phyloP scores from a whole-genome alignment of 1,140 invertebrate genomes.

The Formica selysi region DNA sequence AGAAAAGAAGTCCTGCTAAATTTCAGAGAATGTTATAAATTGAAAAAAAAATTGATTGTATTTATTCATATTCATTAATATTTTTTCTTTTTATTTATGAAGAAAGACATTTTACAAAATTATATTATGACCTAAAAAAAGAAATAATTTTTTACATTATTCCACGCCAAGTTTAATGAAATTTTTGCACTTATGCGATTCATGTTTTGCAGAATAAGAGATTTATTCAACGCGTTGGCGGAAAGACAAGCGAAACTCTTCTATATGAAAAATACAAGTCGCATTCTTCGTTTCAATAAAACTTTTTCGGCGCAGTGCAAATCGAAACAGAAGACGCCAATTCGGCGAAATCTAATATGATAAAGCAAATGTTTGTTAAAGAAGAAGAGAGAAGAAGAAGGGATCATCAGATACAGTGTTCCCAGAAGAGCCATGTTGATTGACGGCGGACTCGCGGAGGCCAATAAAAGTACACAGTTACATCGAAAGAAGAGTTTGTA shows the following conservation, averaged over 20 bases:
- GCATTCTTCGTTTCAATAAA: neutral
- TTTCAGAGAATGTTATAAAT: neutral
- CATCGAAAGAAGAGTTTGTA: neutral
- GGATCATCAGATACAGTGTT: conserved; percentile 67
- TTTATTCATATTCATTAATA: conserved; percentile 20
- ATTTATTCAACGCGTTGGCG: neutral
- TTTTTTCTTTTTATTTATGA: neutral
- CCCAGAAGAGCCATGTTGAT: conserved; percentile 49
- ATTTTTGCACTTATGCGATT: neutral
- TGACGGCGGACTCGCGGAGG: neutral
- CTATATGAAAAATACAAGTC: neutral
- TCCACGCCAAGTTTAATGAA: too few species aligned
- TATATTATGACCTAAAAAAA: neutral
- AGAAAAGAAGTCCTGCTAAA: neutral
- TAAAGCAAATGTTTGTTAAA: conserved; percentile 71
- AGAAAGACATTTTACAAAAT: neutral
- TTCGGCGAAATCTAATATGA: conserved; percentile 68
- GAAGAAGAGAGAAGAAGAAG: conserved; percentile 39
- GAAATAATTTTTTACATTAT: neutral
- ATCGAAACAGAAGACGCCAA: conserved; percentile 40
- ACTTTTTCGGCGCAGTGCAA: conserved; percentile 36
- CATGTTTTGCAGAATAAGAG: neutral
- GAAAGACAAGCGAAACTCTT: neutral
- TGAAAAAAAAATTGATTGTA: neutral
- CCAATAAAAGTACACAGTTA: conserved; percentile 46